Percentiles rank a stretch among this genome's conserved stretches.
These are phyloP conservation scores for Anoura caudifer DNA, from an alignment of 2,113 vertebrate species.

Conservation along the genomic window DNA sequence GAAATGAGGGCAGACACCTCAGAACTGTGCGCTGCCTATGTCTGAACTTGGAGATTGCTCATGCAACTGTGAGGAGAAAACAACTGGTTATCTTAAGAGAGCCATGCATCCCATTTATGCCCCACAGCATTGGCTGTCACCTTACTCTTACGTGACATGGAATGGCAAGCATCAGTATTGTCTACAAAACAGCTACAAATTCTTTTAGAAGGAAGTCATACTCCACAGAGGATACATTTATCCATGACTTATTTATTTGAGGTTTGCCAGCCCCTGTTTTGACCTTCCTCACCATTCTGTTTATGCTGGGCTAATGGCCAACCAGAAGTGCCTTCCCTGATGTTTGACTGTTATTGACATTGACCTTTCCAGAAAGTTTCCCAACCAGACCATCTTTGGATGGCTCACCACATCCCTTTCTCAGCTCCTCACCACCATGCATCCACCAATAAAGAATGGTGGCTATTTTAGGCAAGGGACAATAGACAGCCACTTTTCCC, in stretches of 20 bases:
- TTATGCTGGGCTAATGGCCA: neutral
- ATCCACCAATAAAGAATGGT: neutral
- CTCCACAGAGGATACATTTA: neutral
- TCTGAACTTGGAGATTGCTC: neutral
- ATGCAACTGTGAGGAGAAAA: neutral
- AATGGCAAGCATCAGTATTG: neutral
- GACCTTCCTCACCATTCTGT: neutral
- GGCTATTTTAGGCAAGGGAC: slow-evolving; percentile 8
- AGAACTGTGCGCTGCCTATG: fast-evolving
- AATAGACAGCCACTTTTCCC: neutral
- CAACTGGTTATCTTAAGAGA: neutral
- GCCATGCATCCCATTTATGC: neutral
- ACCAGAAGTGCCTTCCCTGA: neutral
- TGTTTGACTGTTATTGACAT: neutral
- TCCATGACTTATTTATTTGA: neutral
- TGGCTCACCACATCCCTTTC: neutral
- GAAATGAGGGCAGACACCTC: neutral
- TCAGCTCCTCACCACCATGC: neutral
- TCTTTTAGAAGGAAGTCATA: neutral
- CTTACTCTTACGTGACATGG: neutral
- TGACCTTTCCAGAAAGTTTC: slow-evolving; percentile 37
- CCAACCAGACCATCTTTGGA: neutral
- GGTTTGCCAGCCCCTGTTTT: neutral
- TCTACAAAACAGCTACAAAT: neutral
- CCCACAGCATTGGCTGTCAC: neutral